Conservation (phyloP, 2,113 vertebrate species). For the Bagarius yarrelli region DNA sequence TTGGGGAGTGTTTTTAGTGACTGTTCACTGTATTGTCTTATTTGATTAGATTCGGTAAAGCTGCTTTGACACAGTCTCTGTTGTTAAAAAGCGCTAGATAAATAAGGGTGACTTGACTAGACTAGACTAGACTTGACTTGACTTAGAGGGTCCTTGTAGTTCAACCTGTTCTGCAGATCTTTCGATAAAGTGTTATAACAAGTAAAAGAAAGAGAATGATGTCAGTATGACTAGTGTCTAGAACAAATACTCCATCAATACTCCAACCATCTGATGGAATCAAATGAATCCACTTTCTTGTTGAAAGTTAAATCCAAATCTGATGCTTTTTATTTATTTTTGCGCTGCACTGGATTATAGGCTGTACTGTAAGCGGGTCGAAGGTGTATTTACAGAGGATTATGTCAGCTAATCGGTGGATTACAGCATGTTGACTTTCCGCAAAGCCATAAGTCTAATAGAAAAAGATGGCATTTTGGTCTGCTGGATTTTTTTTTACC, state of each 20-base stretch:
- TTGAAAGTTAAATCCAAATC: neutral
- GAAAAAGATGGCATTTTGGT: constrained; percentile 44
- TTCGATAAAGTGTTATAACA: neutral
- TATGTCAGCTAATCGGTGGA: constrained; percentile 83
- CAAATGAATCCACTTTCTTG: neutral
- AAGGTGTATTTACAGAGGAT: constrained; percentile 83
- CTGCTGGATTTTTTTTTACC: constrained; percentile 62
- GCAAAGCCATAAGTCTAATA: constrained; percentile 63
- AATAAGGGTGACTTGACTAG: too few relatives aligned
- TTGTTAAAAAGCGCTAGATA: too few relatives aligned
- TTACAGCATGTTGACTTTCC: constrained; percentile 77
- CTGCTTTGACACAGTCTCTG: too few relatives aligned
- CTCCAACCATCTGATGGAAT: neutral
- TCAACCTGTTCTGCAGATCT: neutral
- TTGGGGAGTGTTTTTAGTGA: too few relatives aligned
- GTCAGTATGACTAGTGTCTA: neutral
- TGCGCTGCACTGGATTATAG: neutral
- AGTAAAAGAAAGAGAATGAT: neutral
- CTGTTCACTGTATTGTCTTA: too few relatives aligned
- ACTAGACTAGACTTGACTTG: too few relatives aligned
- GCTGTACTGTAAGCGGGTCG: constrained; percentile 42
- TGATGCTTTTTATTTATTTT: neutral
- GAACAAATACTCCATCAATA: neutral
- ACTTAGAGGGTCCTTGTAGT: neutral
- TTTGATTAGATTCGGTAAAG: too few relatives aligned